These are phyloP conservation scores for Stomatorhinus walkeri DNA, from an alignment of 2,797 vertebrate genomes.

Conservation along the genomic window DNA sequence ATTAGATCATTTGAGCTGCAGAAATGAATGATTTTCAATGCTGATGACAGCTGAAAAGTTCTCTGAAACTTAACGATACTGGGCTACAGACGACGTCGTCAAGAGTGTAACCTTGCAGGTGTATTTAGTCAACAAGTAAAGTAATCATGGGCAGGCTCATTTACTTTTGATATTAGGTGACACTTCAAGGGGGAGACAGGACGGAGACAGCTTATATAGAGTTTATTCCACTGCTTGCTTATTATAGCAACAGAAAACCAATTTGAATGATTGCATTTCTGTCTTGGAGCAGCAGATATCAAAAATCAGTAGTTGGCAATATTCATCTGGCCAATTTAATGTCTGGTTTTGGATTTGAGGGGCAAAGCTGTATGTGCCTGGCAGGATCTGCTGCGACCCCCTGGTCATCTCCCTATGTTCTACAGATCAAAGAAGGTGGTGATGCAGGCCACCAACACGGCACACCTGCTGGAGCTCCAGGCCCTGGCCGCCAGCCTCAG, in stretches of 20 bases:
- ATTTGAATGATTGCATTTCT: not conserved
- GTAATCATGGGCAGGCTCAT: not conserved
- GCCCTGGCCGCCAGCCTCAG: conserved; percentile 71
- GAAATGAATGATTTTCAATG: not conserved
- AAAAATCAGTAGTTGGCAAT: not conserved
- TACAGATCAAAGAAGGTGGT: conserved; percentile 73
- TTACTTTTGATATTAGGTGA: not conserved
- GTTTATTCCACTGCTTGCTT: not conserved
- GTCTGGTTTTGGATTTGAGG: not conserved
- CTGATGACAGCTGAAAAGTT: not conserved
- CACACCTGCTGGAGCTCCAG: conserved; percentile 71
- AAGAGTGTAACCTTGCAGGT: not conserved
- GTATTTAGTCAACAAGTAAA: not conserved
- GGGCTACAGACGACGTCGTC: not conserved
- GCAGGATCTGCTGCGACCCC: not conserved
- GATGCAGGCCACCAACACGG: conserved; percentile 66
- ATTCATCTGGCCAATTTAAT: not conserved
- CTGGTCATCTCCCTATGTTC: not conserved
- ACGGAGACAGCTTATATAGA: not conserved
- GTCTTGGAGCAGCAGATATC: not conserved
- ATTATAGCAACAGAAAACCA: not conserved
- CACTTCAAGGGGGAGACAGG: not conserved
- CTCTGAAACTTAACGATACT: not conserved
- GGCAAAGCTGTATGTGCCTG: not conserved
- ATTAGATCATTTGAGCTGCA: not conserved